phyloP scores from a whole-genome alignment of 1,140 invertebrate genomes.

The Hyles vespertilio region DNA sequence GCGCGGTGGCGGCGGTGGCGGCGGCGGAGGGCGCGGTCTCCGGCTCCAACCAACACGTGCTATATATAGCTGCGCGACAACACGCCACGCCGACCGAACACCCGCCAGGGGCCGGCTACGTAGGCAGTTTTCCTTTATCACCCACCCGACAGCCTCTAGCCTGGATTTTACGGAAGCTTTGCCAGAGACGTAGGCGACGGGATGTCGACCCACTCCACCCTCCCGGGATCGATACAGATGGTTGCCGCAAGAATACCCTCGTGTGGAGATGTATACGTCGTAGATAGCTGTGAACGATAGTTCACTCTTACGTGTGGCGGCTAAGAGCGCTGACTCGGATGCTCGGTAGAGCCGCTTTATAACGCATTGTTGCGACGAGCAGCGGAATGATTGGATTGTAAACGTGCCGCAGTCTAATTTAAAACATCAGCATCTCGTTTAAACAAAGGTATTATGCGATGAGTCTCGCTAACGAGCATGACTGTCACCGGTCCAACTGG shows the following conservation, averaged over 20 bases:
- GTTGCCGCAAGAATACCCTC: conserved; percentile 57
- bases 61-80: conserved; percentile 70
- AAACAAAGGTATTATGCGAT: conserved; percentile 11
- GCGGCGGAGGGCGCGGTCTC: conserved; percentile 55
- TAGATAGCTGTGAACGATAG: conserved; percentile 5
- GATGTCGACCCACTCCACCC: conserved; percentile 63
- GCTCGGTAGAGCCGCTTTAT: no score
- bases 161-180: conserved; percentile 61
- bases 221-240: conserved; percentile 69
- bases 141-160: conserved; percentile 64
- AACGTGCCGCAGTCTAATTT: conserved; percentile 1
- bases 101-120: conserved; percentile 63
- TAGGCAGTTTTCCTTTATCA: conserved; percentile 71
- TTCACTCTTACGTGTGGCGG: conserved; percentile 2
- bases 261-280: conserved; percentile 31
- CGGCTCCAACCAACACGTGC: conserved; percentile 58
- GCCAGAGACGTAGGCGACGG: conserved; percentile 53
- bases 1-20: conserved; percentile 47
- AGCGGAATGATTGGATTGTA: no score
- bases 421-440: neutral
- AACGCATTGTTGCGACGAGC: no score
- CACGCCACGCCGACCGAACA: conserved; percentile 50
- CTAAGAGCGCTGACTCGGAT: neutral
- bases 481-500: conserved; percentile 46
- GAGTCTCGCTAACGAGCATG: conserved; percentile 36